Percentiles rank a stretch among this genome's conserved stretches.
phyloP scores from a whole-genome alignment of 1,140 invertebrate genomes.

The Tetramorium parvispinum region DNA sequence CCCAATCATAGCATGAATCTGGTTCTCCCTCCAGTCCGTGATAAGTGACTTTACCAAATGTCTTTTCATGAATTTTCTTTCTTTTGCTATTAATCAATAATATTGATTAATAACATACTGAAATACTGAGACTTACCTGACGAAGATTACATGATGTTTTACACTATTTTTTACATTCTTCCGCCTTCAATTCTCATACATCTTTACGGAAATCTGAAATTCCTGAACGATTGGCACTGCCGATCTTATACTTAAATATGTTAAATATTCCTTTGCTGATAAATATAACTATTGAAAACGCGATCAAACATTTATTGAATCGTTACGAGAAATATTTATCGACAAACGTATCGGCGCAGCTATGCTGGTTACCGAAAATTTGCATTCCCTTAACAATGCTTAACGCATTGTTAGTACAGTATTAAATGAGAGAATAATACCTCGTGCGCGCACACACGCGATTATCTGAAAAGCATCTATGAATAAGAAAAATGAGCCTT shows the following conservation, averaged over 20 bases:
- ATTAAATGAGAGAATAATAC: constrained; percentile 66
- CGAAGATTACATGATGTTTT: constrained; percentile 74
- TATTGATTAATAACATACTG: too few relatives aligned
- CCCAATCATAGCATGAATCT: too few relatives aligned
- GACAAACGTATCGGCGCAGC: constrained; percentile 23
- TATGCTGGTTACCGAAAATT: constrained; percentile 44
- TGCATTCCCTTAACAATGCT: constrained; percentile 58
- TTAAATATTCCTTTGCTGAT: constrained; percentile 3
- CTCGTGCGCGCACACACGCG: constrained; percentile 45
- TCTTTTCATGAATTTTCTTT: constrained; percentile 27
- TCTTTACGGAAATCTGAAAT: constrained; percentile 75
- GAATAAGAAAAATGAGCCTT: constrained; percentile 75
- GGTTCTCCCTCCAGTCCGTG: too few relatives aligned
- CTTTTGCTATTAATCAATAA: constrained; percentile 2
- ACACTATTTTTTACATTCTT: constrained; percentile 70
- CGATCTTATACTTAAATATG: constrained; percentile 48
- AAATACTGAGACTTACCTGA: constrained; percentile 77
- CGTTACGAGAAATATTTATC: constrained; percentile 52
- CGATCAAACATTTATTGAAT: constrained; percentile 45
- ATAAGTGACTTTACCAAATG: not conserved
- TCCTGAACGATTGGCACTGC: constrained; percentile 33
- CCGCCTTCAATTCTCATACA: constrained; percentile 65
- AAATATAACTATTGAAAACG: not conserved
- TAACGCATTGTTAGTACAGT: constrained; percentile 37
- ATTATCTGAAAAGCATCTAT: constrained; percentile 71